Percentiles rank a stretch among this genome's conserved stretches.
Conservation (phyloP, 2,888 invertebrate genomes). For the Acanthoscelides obtectus region DNA sequence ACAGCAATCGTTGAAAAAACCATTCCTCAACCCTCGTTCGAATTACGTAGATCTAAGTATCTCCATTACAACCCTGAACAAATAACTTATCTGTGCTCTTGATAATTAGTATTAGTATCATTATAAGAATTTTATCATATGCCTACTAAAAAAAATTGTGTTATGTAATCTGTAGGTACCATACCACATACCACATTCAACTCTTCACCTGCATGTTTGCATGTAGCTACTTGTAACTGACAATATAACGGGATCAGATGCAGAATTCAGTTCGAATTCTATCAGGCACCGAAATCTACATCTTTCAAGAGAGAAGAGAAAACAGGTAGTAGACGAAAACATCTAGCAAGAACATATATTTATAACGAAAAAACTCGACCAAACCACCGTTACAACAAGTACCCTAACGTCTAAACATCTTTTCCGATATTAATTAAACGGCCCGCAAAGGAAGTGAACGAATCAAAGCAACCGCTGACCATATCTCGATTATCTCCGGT, state of each 20-base stretch:
- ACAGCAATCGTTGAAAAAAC: too few species aligned
- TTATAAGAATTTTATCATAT: too few species aligned
- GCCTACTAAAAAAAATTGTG: too few species aligned
- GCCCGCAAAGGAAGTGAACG: neutral
- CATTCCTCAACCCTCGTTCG: too few species aligned
- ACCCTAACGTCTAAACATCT: neutral
- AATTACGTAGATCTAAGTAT: too few species aligned
- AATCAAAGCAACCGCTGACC: slow-evolving; percentile 22
- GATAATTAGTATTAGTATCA: too few species aligned
- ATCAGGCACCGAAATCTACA: neutral
- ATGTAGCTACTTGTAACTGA: too few species aligned
- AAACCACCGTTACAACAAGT: neutral
- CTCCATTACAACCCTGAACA: too few species aligned
- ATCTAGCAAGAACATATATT: neutral
- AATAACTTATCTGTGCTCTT: too few species aligned
- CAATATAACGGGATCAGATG: neutral
- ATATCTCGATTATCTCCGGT: slow-evolving; percentile 3
- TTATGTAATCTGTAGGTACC: too few species aligned
- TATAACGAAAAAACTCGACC: neutral
- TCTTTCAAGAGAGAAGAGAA: neutral
- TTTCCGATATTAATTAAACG: neutral
- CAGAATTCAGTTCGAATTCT: neutral
- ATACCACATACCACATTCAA: too few species aligned
- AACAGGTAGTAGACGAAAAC: neutral
- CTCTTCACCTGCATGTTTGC: too few species aligned